phyloP scores from a whole-genome alignment of 1,140 invertebrate species.

The Lordiphosa mommai region DNA sequence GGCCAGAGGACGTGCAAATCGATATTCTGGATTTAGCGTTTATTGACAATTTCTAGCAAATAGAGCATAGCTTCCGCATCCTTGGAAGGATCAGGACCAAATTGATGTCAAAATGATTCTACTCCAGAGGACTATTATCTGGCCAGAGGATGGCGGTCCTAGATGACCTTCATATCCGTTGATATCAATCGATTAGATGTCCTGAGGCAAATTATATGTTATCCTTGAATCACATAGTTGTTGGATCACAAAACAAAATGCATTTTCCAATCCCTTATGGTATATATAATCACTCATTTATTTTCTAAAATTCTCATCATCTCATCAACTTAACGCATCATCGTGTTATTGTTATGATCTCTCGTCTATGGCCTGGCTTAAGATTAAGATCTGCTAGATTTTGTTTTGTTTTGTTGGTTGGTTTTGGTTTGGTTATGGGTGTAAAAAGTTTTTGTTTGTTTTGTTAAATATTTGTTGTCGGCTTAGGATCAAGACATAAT shows the following conservation, averaged over 20 bases:
- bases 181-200: too few relatives aligned
- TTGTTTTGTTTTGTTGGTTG: slow-evolving; percentile 5
- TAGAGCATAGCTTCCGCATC: too few relatives aligned
- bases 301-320: slow-evolving; percentile 43
- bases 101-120: too few relatives aligned
- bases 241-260: not conserved
- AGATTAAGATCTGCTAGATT: slow-evolving; percentile 6
- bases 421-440: slow-evolving; percentile 46
- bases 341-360: slow-evolving; percentile 21
- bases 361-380: slow-evolving; percentile 30
- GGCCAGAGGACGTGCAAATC: too few relatives aligned
- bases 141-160: too few relatives aligned
- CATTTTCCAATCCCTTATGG: slow-evolving; percentile 18
- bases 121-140: too few relatives aligned
- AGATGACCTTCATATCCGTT: too few relatives aligned
- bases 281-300: slow-evolving; percentile 73
- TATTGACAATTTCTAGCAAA: too few relatives aligned
- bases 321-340: slow-evolving; percentile 15
- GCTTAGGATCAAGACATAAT: slow-evolving; percentile 38
- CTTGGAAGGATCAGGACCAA: too few relatives aligned
- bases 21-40: too few relatives aligned
- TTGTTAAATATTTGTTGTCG: not conserved
- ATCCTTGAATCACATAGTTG: too few relatives aligned
- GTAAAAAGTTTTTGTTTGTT: slow-evolving; percentile 54
- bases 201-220: too few relatives aligned